A percentile compares a stretch with the other conserved stretches of the same genome.
Evolutionary conservation across 2,113 vertebrate genomes (phyloP).

Genomic region (Lycaon pictus): DNA sequence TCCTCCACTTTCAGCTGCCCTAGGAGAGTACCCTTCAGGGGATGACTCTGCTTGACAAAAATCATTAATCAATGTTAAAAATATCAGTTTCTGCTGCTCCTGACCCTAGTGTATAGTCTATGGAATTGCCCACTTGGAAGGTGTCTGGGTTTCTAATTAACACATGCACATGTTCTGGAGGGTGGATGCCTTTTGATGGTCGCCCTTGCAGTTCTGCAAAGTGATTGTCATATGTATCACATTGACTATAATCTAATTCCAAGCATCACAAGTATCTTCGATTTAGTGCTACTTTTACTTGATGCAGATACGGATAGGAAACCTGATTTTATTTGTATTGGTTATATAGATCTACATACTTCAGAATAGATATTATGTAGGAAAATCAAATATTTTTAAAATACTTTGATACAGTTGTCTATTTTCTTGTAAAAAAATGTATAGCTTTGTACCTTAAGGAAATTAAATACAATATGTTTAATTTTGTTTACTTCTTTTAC

Average conservation of each 20-base stretch:
- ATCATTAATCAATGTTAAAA: background rate
- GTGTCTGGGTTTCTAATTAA: background rate
- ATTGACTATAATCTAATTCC: background rate
- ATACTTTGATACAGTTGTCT: background rate
- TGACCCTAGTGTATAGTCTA: background rate
- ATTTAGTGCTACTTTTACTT: background rate
- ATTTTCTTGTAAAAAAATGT: background rate
- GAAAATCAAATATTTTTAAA: conserved; percentile 7
- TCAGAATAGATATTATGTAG: background rate
- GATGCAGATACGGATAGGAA: background rate
- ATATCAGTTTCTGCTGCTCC: background rate
- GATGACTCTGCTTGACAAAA: background rate
- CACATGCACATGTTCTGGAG: background rate
- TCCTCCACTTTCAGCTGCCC: background rate
- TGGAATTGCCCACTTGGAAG: background rate
- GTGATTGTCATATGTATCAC: background rate
- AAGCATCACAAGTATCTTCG: background rate
- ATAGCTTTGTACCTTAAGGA: background rate
- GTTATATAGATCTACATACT: background rate
- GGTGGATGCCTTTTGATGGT: background rate
- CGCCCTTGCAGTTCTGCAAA: background rate
- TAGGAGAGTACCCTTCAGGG: accelerated
- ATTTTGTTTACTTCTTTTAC: background rate
- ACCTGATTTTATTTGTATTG: background rate
- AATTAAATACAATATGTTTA: background rate